Evolutionary conservation across 2,113 vertebrate species (phyloP).

Genomic region (Mus spicilegus): DNA sequence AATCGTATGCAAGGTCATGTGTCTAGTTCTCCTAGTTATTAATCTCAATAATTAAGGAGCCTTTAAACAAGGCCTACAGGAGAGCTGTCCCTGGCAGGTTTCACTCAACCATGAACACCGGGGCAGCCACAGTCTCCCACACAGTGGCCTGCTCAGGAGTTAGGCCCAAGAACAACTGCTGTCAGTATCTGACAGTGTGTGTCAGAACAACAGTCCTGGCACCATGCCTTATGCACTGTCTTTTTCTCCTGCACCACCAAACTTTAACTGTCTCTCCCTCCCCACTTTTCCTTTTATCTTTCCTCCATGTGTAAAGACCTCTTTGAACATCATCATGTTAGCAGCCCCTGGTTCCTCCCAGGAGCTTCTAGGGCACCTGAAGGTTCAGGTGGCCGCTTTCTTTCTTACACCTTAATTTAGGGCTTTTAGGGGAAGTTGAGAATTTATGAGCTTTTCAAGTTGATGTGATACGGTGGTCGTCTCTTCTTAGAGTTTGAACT

Average conservation of each 20-base stretch:
- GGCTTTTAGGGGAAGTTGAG: neutral
- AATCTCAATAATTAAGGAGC: neutral
- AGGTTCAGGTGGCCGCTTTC: neutral
- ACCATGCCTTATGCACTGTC: neutral
- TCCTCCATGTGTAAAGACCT: neutral
- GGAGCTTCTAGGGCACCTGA: neutral
- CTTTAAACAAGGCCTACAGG: neutral
- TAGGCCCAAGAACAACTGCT: accelerated
- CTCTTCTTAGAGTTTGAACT: constrained; percentile 10
- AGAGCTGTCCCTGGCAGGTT: neutral
- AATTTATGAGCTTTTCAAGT: neutral
- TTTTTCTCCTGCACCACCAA: neutral
- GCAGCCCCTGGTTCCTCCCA: neutral
- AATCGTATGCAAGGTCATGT: neutral
- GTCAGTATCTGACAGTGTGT: neutral
- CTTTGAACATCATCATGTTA: neutral
- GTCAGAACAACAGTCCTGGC: neutral
- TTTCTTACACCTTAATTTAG: neutral
- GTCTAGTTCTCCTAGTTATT: neutral
- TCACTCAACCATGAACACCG: neutral
- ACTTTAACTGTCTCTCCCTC: neutral
- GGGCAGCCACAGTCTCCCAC: neutral
- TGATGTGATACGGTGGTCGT: neutral
- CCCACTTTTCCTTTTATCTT: neutral
- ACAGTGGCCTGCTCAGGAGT: no score